These are phyloP conservation scores for Petrocephalus zakoni DNA, from an alignment of 2,113 vertebrate genomes.

Conservation along the genomic window DNA sequence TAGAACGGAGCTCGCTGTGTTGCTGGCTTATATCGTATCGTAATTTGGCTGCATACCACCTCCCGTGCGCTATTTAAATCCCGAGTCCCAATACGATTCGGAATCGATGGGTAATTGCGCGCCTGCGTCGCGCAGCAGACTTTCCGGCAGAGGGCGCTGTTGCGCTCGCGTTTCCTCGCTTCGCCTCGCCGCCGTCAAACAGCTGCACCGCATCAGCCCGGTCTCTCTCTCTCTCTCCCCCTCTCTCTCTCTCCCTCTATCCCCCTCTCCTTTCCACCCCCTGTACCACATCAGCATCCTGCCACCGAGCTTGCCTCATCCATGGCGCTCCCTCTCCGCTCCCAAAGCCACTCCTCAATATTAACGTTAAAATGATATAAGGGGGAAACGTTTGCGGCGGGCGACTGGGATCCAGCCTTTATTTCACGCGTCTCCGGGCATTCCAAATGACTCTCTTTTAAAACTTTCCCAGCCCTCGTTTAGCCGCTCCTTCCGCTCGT, in stretches of 20 bases:
- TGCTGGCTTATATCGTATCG: background rate
- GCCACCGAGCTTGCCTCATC: constrained; percentile 35
- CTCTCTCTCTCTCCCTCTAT: constrained; percentile 7
- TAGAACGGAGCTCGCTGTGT: background rate
- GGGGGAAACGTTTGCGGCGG: background rate
- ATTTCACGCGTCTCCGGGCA: background rate
- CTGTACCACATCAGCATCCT: constrained; percentile 23
- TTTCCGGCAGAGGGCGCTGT: constrained; percentile 37
- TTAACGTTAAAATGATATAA: constrained; percentile 33
- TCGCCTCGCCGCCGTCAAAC: constrained; percentile 17
- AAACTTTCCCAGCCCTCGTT: constrained; percentile 24
- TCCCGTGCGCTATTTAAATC: background rate
- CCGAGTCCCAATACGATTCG: background rate
- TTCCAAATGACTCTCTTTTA: constrained; percentile 5
- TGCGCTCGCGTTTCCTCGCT: constrained; percentile 17
- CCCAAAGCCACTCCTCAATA: constrained; percentile 26
- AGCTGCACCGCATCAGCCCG: constrained; percentile 17
- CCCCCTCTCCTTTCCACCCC: constrained; percentile 20
- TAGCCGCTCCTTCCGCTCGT: background rate
- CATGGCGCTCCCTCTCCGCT: constrained; percentile 38
- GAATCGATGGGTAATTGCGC: background rate
- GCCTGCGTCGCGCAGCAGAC: background rate
- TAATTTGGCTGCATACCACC: background rate
- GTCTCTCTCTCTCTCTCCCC: constrained; percentile 1
- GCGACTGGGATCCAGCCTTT: background rate